Base-by-base conservation (phyloP, 1,140 invertebrate genomes). In the Ips typographus region DNA sequence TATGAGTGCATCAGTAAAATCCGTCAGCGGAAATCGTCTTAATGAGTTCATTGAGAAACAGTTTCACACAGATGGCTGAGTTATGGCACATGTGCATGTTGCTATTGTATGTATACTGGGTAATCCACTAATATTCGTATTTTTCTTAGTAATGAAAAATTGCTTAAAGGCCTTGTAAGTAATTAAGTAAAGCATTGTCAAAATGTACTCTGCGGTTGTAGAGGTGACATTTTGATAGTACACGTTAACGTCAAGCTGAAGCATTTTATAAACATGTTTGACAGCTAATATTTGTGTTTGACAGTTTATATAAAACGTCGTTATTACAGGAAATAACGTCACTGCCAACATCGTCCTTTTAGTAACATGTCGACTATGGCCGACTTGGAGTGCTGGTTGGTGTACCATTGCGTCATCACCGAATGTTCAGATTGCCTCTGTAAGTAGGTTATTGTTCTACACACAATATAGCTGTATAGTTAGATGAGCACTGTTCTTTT, bases 301-400 rank as follows among this genome's bases (percentile, higher is more conserved):
- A 6, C 53, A 56, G 53, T 7, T 56, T 7, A 1, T 56, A 37
- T 37, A 49, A 56, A 22, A 36, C 53, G 22, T n/a, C n/a, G 38
- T 7, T n/a, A 36, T 37, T 37, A 56, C 7, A 56, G 38, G 37
- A 36, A 37, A 38, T 36, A 37, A 36, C 22, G n/a, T 56, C 53
- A 56, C 53, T 56, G 53, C 53, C 53, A 56, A 56, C n/a, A 40
- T 7, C 53, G 7, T 4, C 39, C 39, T 39, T 40, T 42, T 40
- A 59, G 57, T 43, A 71, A 64, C 5, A 86, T 86, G 85, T 83
- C 84, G 68, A 81, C 84, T 7, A 85, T 85, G 80, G 82, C 85
- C 65, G 85, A 86, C 75, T 73, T 86, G 73, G 85, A 86, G 75
- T 84, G 84, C 74, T 86, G 85, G 85, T 80, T 86, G 70, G 85